Evolutionary conservation across 2,888 invertebrate species (phyloP), one percentile per base, ranked within the genome.

Genomic region (Rosalia funebris): DNA sequence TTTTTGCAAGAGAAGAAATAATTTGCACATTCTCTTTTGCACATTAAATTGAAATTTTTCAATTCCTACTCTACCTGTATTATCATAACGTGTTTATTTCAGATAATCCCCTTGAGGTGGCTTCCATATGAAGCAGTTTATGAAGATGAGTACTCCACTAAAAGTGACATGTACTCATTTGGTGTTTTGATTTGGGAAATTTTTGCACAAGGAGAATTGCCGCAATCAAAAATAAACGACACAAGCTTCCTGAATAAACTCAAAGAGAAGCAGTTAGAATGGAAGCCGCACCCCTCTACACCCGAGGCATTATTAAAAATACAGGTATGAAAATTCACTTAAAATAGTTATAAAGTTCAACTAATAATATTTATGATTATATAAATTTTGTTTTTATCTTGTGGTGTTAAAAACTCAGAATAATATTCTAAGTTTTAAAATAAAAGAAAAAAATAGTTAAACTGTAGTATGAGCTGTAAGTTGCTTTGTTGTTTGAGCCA

Each of bases 81-180:
- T n/a, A n/a, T n/a, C n/a, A n/a, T n/a, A n/a, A n/a, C n/a, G n/a
- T n/a, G n/a, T n/a, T n/a, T n/a, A n/a, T 69, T 69, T 0, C 81
- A 91, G 86, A 87, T 91, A 71, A 87, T 96, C 44, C 96, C 96
- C 0, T 82, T 96, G 9, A 88, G 97, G 70, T 97, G 97, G 97
- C 79, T 96, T 79, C 92, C 96, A 0, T 86, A 88, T 12, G 97
- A 98, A 79, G 95, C 95, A 1, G 91, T 95, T 0, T 84, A 91
- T 68, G 96, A 96, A 73, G 93, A 93, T 58, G 95, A 96, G 64
- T 95, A 89, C 79, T 95, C 96, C 10, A 92, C 92, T 39, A 96
- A 96, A 79, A 95, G 95, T 74, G 97, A 97, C 81, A 92, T 95
- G 0, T 97, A 95, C 83, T 91, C 96, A 69, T 96, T 91, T 77